A percentile compares a stretch with the other conserved stretches of the same genome.
Evolutionary conservation across 2,888 invertebrate species (phyloP).

Genomic region (Lasioglossum zephyrum): DNA sequence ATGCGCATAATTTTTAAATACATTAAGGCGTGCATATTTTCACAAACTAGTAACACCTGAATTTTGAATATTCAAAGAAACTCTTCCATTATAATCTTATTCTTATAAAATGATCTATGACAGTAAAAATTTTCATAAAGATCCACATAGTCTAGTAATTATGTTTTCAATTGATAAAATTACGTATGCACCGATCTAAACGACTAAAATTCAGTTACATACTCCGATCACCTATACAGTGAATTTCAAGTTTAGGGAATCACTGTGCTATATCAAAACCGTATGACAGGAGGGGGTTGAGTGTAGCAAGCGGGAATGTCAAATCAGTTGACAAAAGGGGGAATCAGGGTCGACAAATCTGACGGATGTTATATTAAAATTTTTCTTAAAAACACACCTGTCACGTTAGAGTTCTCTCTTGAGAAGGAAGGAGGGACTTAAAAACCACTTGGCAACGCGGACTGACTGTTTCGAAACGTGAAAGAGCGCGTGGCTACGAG

Average conservation of each 20-base stretch:
- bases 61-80: no score
- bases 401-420: not conserved
- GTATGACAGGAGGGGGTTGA: not conserved
- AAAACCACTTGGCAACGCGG: not conserved
- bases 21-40: not conserved
- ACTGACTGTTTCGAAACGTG: conserved; percentile 31
- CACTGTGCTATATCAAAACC: not conserved
- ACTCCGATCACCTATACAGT: not conserved
- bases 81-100: not conserved
- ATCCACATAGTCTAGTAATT: not conserved
- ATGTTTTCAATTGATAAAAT: not conserved
- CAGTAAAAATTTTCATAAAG: not conserved
- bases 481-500: conserved; percentile 20
- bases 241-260: not conserved
- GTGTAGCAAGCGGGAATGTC: not conserved
- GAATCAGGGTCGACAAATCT: not conserved
- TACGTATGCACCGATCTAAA: not conserved
- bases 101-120: no score
- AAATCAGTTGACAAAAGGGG: not conserved
- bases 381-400: not conserved
- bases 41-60: not conserved
- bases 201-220: not conserved
- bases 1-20: not conserved
- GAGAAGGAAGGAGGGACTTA: not conserved
- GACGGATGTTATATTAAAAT: not conserved